Conservation (phyloP, 2,888 invertebrate species). For the Abscondita cerata region DNA sequence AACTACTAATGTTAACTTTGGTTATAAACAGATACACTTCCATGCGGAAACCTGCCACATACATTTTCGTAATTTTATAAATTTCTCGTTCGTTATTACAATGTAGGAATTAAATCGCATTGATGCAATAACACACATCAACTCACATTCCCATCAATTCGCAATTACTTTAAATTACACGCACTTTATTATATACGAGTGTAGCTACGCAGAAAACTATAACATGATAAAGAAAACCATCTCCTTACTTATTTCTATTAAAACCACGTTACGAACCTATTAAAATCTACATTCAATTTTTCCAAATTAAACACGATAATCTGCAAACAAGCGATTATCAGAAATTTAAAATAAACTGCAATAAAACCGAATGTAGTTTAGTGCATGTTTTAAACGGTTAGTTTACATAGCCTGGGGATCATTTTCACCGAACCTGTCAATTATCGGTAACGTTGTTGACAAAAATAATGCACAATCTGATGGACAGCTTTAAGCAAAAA, state of each 20-base stretch:
- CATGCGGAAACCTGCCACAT: conserved; percentile 18
- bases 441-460: conserved; percentile 42
- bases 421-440: conserved; percentile 42
- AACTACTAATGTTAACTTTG: conserved; percentile 25
- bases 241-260: conserved; percentile 5
- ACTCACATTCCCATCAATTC: conserved; percentile 8
- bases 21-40: conserved; percentile 25
- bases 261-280: not conserved
- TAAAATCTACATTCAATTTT: not conserved
- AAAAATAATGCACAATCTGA: conserved; percentile 43
- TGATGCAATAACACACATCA: conserved; percentile 8
- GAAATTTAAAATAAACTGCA: conserved; percentile 26
- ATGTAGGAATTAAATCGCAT: conserved; percentile 11
- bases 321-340: conserved; percentile 2
- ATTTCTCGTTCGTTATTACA: conserved; percentile 11
- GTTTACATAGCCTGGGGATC: conserved; percentile 42
- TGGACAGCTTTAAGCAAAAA: conserved; percentile 36
- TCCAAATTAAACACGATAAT: conserved; percentile 1
- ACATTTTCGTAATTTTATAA: conserved; percentile 7
- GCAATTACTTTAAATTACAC: conserved; percentile 8
- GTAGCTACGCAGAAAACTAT: no score
- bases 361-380: conserved; percentile 38
- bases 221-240: not conserved
- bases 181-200: not conserved
- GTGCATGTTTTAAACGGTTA: conserved; percentile 44